Evolutionary conservation across 2,113 vertebrate genomes (phyloP).

Genomic region (Podilymbus podiceps): DNA sequence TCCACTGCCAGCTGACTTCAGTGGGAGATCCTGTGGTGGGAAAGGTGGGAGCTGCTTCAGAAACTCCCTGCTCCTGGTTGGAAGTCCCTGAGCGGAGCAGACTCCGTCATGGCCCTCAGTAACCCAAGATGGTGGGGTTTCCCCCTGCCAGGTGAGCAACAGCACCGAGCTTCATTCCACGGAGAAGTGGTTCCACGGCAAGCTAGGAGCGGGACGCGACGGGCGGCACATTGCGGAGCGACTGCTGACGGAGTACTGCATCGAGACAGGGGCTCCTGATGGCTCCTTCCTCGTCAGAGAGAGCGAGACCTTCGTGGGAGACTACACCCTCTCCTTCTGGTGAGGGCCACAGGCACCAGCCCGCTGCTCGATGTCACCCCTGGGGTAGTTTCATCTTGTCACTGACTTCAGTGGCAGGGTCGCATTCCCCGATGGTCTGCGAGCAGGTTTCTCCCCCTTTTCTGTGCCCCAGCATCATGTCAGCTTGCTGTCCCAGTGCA

Average conservation of each 20-base stretch:
- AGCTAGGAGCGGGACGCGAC: conserved; percentile 89
- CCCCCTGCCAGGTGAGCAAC: conserved; percentile 75
- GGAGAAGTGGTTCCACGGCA: conserved; percentile 97
- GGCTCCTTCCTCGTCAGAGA: conserved; percentile 97
- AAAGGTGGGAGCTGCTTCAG: neutral
- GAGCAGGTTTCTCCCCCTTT: neutral
- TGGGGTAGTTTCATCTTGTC: neutral
- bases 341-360: conserved; percentile 18
- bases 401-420: neutral
- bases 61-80: neutral
- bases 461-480: neutral
- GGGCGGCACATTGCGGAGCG: conserved; percentile 96
- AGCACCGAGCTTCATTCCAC: conserved; percentile 92
- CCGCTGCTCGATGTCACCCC: accelerated
- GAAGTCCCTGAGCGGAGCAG: neutral
- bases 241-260: conserved; percentile 92
- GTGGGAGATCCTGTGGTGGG: neutral
- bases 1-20: neutral
- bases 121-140: neutral
- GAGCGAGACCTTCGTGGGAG: conserved; percentile 96
- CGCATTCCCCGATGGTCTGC: accelerated
- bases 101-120: neutral
- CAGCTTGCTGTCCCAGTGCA: neutral
- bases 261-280: conserved; percentile 90
- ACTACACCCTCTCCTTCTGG: conserved; percentile 99